Evolutionary conservation across 2,888 invertebrate genomes (phyloP), one percentile per base, ranked within the genome.

Genomic region (Fragum fragum): DNA sequence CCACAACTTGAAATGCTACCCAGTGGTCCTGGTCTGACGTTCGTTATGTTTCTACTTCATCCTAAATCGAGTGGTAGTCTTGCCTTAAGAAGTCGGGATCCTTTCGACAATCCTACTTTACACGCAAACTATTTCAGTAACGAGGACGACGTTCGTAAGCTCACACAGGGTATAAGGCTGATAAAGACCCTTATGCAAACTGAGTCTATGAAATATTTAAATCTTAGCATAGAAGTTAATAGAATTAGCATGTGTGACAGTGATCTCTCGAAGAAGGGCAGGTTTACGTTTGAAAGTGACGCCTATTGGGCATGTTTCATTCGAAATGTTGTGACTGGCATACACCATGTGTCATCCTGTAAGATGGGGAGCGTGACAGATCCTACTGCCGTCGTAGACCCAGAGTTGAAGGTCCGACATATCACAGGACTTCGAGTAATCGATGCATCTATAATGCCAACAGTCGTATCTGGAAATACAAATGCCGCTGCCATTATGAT

Each of bases 331-430:
- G 52, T 74, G 6, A 83, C 75, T 5, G 74, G 73, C 14, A 83
- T 79, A 92, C 97, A 98, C 93, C 96, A 96, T 0, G 96, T 96
- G 0, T 97, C 97, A 0, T 97, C 96, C 0, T 97, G 97, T 90
- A 95, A 96, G n/a, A 97, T 97, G 92, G 97, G 97, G 0, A 92
- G 79, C 21, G 79, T 29, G 0, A 88, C 91, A 9, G 95, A 95
- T 78, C 66, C 76, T 0, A 88, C 91, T 91, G 95, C 95, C 1
- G 97, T 97, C 0, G 96, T 97, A 0, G 96, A 97, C 90, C 94
- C 96, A 5, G 91, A 96, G 29, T 85, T 90, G 14, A 86, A 88
- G 87, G 91, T 76, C 1, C 75, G 75, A 55, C 78, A 75, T 11
- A 77, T 82, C 29, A 36, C 59, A 9, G 72, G 74, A n/a, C 57